Evolutionary conservation across 2,797 vertebrate genomes (phyloP).

Genomic region (Phataginus tetradactyla): DNA sequence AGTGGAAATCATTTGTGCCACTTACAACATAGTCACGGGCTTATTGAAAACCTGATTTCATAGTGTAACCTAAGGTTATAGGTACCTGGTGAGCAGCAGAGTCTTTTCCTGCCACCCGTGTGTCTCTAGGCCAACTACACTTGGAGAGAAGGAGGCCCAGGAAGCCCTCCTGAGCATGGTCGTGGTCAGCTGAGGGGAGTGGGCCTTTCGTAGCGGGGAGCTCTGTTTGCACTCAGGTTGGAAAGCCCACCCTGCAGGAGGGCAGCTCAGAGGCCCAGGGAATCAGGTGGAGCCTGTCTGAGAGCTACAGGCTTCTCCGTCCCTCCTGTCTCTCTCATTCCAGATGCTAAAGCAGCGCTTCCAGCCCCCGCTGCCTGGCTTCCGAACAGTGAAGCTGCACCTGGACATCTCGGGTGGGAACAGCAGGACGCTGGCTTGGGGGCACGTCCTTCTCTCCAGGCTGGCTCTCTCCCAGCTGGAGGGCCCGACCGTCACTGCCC

Average conservation of each 20-base stretch:
- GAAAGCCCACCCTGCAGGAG: too few species aligned
- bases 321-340: background rate
- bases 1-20: background rate
- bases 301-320: background rate
- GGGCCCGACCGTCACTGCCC: background rate
- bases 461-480: background rate
- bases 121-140: background rate
- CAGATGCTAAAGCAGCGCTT: background rate
- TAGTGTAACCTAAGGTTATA: rapidly evolving
- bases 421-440: background rate
- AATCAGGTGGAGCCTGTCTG: background rate
- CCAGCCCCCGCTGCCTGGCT: rapidly evolving
- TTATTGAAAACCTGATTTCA: background rate
- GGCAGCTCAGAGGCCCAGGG: background rate
- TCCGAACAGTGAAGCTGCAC: background rate
- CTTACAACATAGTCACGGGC: background rate
- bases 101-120: background rate
- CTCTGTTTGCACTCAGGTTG: rapidly evolving
- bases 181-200: rapidly evolving
- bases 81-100: background rate
- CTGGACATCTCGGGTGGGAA: background rate
- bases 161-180: background rate
- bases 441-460: background rate
- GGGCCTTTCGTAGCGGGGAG: rapidly evolving
- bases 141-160: background rate